These are phyloP conservation scores for Zoanthus sociatus DNA, from an alignment of 92 coral and sea anemone genomes.

Conservation along the genomic window DNA sequence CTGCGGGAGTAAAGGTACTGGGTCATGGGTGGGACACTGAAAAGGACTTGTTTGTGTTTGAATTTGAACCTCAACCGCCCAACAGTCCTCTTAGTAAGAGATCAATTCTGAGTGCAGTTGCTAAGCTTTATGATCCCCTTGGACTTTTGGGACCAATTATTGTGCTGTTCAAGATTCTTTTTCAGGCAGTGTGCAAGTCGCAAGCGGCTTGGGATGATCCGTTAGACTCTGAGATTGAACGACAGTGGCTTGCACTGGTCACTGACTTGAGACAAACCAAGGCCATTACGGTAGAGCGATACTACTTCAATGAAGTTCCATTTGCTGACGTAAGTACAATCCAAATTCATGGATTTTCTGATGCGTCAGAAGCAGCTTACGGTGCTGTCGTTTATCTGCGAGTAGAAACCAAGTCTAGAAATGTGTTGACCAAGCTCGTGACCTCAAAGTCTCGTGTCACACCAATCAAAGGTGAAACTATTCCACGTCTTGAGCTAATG, in stretches of 20 bases:
- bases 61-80: slow-evolving; percentile 20
- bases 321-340: slow-evolving; percentile 17
- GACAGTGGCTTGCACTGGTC: slow-evolving; percentile 48
- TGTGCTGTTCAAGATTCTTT: slow-evolving; percentile 57
- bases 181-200: slow-evolving; percentile 55
- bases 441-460: slow-evolving; percentile 46
- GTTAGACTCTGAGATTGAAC: slow-evolving; percentile 30
- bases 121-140: slow-evolving; percentile 64
- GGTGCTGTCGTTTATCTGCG: slow-evolving; percentile 69
- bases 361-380: slow-evolving; percentile 73
- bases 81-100: slow-evolving; percentile 10
- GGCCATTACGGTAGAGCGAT: slow-evolving; percentile 42
- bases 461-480: slow-evolving; percentile 50
- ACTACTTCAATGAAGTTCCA: slow-evolving; percentile 35
- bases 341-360: slow-evolving; percentile 65
- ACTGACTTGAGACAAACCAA: slow-evolving; percentile 39
- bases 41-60: slow-evolving; percentile 28
- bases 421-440: slow-evolving; percentile 32
- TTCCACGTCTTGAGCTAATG: too few species aligned
- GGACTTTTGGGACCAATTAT: slow-evolving; percentile 62
- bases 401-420: slow-evolving; percentile 42
- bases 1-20: slow-evolving; percentile 12
- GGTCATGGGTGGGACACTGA: slow-evolving; percentile 42
- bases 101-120: slow-evolving; percentile 55
- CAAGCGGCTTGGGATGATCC: slow-evolving; percentile 61